phyloP scores from a whole-genome alignment of 2,797 vertebrate species.

The Microctenopoma steveboyesi region DNA sequence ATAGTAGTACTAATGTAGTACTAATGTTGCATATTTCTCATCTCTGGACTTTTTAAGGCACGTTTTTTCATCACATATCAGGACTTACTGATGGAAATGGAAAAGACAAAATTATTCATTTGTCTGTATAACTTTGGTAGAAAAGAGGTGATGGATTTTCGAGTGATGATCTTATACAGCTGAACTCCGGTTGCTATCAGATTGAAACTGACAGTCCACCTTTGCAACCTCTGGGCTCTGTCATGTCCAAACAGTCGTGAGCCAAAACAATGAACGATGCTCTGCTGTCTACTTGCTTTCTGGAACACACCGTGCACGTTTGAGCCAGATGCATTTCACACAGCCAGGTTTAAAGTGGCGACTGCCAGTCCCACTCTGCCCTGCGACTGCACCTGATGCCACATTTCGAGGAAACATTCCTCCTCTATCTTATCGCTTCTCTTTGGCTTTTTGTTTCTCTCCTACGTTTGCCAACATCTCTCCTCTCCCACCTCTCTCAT shows the following conservation, averaged over 20 bases:
- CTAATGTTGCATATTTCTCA: too few species aligned
- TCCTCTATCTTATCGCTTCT: slow-evolving; percentile 30
- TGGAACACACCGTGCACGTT: slow-evolving; percentile 28
- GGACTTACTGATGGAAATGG: not conserved
- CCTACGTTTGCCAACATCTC: slow-evolving; percentile 49
- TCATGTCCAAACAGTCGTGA: slow-evolving; percentile 37
- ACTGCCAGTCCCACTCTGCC: slow-evolving; percentile 23
- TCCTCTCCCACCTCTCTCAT: slow-evolving; percentile 45
- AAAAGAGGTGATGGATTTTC: not conserved
- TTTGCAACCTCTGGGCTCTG: slow-evolving; percentile 21
- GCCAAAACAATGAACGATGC: slow-evolving; percentile 37
- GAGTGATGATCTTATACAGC: not conserved
- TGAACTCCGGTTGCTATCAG: slow-evolving; percentile 12
- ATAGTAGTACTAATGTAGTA: too few species aligned
- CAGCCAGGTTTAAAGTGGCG: slow-evolving; percentile 9
- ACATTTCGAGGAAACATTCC: slow-evolving; percentile 53
- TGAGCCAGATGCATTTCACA: slow-evolving; percentile 33
- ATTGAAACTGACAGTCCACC: slow-evolving; percentile 19
- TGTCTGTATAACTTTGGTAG: not conserved
- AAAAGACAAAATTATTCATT: not conserved
- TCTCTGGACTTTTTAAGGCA: too few species aligned
- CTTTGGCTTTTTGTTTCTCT: slow-evolving; percentile 51
- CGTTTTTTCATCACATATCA: not conserved
- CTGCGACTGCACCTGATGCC: slow-evolving; percentile 52
- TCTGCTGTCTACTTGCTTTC: slow-evolving; percentile 42